Conservation (phyloP, 1,140 invertebrate species). For the Lasioglossum albipes region DNA sequence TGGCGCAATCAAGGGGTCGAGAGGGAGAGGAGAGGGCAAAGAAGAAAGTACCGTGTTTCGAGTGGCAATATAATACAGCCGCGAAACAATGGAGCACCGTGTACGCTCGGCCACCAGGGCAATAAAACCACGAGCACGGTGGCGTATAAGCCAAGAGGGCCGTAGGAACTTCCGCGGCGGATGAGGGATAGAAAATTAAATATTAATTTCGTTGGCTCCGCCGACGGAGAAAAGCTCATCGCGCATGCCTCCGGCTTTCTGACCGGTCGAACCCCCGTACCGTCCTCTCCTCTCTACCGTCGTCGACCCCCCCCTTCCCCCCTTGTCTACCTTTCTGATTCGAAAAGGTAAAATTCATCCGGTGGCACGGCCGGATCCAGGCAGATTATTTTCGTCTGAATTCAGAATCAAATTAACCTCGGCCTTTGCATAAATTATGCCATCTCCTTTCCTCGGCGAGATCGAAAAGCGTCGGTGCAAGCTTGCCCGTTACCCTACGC, state of each 20-base stretch:
- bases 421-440: constrained; percentile 70
- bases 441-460: neutral
- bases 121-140: constrained; percentile 65
- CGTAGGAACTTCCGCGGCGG: constrained; percentile 67
- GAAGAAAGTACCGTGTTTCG: constrained; percentile 63
- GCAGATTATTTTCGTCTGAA: constrained; percentile 61
- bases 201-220: constrained; percentile 71
- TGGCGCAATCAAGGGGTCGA: constrained; percentile 53
- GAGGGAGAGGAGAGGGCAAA: constrained; percentile 24
- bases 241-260: constrained; percentile 62
- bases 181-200: constrained; percentile 74
- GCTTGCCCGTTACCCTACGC: neutral
- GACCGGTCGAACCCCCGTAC: constrained; percentile 39
- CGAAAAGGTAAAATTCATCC: constrained; percentile 56
- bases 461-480: neutral
- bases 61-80: constrained; percentile 71
- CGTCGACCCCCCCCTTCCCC: too few relatives aligned
- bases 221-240: constrained; percentile 65
- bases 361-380: constrained; percentile 28
- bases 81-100: constrained; percentile 66
- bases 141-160: constrained; percentile 67
- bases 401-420: constrained; percentile 73
- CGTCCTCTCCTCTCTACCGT: neutral
- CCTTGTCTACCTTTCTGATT: constrained; percentile 17
- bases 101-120: constrained; percentile 58